phyloP scores from a whole-genome alignment of 2,797 vertebrate genomes.

The Geotrypetes seraphini region DNA sequence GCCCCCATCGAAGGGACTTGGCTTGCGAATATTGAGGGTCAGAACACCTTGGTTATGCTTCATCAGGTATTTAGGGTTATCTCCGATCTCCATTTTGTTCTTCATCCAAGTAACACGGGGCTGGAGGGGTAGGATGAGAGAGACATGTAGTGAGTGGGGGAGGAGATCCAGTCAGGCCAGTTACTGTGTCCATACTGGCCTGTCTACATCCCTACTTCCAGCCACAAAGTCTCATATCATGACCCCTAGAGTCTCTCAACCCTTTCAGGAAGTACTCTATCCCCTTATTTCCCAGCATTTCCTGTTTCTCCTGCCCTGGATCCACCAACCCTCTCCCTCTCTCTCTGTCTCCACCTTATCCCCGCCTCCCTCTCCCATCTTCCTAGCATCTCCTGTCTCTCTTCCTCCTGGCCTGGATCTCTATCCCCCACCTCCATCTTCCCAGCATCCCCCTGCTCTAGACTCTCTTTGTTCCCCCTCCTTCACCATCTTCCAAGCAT shows the following conservation, averaged over 20 bases:
- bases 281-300: too few species aligned
- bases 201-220: accelerated
- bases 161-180: neutral
- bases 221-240: too few species aligned
- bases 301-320: too few species aligned
- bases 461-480: too few species aligned
- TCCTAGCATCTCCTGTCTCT: neutral
- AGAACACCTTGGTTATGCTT: slow-evolving; percentile 78
- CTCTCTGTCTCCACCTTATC: too few species aligned
- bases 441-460: too few species aligned
- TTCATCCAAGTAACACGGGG: slow-evolving; percentile 87
- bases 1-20: slow-evolving; percentile 39
- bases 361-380: too few species aligned
- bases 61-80: slow-evolving; percentile 78
- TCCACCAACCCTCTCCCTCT: too few species aligned
- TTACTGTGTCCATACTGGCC: neutral
- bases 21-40: slow-evolving; percentile 72
- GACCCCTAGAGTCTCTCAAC: neutral
- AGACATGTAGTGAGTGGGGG: neutral
- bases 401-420: too few species aligned
- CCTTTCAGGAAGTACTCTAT: neutral
- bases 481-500: too few species aligned
- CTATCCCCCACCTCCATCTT: too few species aligned
- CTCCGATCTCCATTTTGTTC: slow-evolving; percentile 72
- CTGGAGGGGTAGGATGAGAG: slow-evolving; percentile 16